A percentile compares a stretch with the other conserved stretches of the same genome.
Conservation (phyloP, 1,140 invertebrate species). For the Camponotus pennsylvanicus region DNA sequence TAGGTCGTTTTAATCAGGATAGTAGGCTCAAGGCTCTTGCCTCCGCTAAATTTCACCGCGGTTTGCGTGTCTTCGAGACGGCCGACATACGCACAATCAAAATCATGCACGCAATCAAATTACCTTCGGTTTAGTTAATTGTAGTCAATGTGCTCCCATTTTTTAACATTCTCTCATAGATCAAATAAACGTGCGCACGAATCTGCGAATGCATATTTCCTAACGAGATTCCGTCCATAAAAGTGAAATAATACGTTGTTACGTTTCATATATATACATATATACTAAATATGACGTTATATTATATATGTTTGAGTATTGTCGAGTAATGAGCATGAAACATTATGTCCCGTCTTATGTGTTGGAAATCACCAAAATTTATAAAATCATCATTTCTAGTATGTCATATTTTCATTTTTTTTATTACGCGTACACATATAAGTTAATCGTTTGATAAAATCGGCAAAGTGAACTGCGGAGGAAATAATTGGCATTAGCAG, state of each 20-base stretch:
- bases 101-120: slow-evolving; percentile 7
- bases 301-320: slow-evolving; percentile 9
- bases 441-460: slow-evolving; percentile 33
- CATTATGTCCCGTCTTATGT: slow-evolving; percentile 27
- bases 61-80: slow-evolving; percentile 73
- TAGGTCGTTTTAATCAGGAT: slow-evolving; percentile 20
- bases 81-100: slow-evolving; percentile 23
- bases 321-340: slow-evolving; percentile 53
- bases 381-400: neutral
- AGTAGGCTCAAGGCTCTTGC: slow-evolving; percentile 56
- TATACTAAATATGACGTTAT: slow-evolving; percentile 18
- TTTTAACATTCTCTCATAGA: neutral
- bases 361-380: slow-evolving; percentile 13
- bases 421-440: slow-evolving; percentile 9
- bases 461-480: slow-evolving; percentile 27
- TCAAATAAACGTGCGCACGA: slow-evolving; percentile 33
- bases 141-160: slow-evolving; percentile 6
- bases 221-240: slow-evolving; percentile 46
- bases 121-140: neutral
- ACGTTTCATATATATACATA: slow-evolving; percentile 24
- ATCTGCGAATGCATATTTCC: slow-evolving; percentile 26
- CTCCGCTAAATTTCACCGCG: slow-evolving; percentile 59
- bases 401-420: slow-evolving; percentile 7
- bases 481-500: slow-evolving; percentile 11
- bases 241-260: slow-evolving; percentile 38